Evolutionary conservation across 2,888 invertebrate species (phyloP), one percentile per base, ranked within the genome.

Genomic region (Poecilobothrus nobilitatus): DNA sequence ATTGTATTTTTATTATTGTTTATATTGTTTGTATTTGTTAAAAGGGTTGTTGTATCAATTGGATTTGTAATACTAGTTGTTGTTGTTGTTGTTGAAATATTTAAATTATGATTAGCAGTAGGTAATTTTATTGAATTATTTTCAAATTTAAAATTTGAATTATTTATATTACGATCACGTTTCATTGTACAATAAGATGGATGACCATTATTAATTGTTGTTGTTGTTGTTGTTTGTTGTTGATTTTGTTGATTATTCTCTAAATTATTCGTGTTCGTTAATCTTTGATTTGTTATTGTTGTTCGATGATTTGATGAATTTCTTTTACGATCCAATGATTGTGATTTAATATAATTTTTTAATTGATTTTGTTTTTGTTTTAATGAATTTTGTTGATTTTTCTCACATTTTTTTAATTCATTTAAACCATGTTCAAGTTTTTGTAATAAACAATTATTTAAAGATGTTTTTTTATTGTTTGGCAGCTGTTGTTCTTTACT

Each of bases 101-200:
- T 37, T 37, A 37, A 10, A 37, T 37, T 53, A 53, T 9, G 2
- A 53, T 12, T 53, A 53, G 67, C 22, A 18, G 68, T 63, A 27
- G 68, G 21, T 37, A 62, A 63, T 37, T 63, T 27, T 63, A 63
- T 20, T 44, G n/a, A 63, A 20, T 37, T 10, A 12, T 20, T 20
- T 65, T 18, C 18, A 63, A 21, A 8, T 64, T 27, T 15, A 15
- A 80, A 71, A 34, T 79, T 79, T 61, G 77, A 79, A 72, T 80
- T 80, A n/a, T 76, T 68, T 33, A 67, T 27, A 27, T 27, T 27
- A 27, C 27, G 27, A 33, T 70, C 70, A 27, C 69, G 70, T 65
- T 70, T 44, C 15, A 71, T 66, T 22, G 70, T 70, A 63, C 71
- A 71, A 66, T 71, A 71, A 6, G 53, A 53, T 53, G 71, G 71